Evolutionary conservation across 2,888 invertebrate genomes (phyloP).

Genomic region (Meloe dianella): DNA sequence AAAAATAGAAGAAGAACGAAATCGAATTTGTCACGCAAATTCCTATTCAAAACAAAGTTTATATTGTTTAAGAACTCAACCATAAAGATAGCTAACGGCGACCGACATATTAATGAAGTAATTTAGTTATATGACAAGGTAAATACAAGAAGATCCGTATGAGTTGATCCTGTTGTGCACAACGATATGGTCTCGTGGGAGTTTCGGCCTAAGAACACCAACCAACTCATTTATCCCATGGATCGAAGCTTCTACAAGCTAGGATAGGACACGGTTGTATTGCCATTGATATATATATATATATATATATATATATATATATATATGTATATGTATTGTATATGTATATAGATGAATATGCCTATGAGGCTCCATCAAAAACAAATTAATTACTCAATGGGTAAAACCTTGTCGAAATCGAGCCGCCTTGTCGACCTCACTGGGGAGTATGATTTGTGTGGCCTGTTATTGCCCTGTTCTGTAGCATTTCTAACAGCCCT

Average conservation of each 20-base stretch:
- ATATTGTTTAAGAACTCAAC: conserved; percentile 6
- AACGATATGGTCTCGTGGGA: conserved; percentile 49
- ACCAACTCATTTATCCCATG: conserved; percentile 53
- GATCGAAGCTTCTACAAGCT: conserved; percentile 35
- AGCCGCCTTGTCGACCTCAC: conserved; percentile 53
- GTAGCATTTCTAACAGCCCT: conserved; percentile 13
- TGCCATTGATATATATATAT: conserved; percentile 2
- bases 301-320: neutral
- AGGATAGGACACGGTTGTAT: conserved; percentile 17
- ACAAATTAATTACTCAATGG: conserved; percentile 58
- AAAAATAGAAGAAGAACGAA: too few species aligned
- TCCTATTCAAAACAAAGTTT: neutral
- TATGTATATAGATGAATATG: conserved; percentile 16
- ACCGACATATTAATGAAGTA: conserved; percentile 50
- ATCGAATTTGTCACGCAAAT: conserved; percentile 8
- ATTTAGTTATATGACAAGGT: conserved; percentile 60
- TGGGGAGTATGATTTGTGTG: conserved; percentile 55
- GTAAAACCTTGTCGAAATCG: conserved; percentile 56
- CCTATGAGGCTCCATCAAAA: conserved; percentile 56
- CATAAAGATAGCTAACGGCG: conserved; percentile 18
- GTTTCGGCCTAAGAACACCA: conserved; percentile 55
- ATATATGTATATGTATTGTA: neutral
- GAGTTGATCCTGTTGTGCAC: conserved; percentile 55
- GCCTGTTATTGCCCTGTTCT: conserved; percentile 40
- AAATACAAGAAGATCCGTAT: conserved; percentile 58